These are phyloP conservation scores for Rhamphomyia laevipes DNA, from an alignment of 2,888 invertebrate species.

Conservation along the genomic window DNA sequence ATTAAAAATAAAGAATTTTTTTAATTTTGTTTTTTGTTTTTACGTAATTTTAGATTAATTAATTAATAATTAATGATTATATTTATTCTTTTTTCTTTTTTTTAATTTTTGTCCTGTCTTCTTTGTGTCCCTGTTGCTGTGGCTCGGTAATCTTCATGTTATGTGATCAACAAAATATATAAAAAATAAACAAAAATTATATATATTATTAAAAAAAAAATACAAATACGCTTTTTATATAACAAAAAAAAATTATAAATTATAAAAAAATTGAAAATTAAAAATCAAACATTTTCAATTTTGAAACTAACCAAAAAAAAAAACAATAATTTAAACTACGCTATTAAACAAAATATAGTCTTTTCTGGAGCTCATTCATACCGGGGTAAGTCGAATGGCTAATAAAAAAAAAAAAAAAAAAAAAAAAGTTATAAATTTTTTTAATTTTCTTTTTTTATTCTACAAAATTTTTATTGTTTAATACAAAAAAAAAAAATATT, in stretches of 20 bases:
- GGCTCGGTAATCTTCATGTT: conserved; percentile 37
- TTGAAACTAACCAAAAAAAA: conserved; percentile 11
- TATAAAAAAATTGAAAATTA: conserved; percentile 18
- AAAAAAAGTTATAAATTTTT: conserved; percentile 5
- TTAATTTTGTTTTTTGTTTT: too few relatives aligned
- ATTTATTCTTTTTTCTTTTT: conserved; percentile 23
- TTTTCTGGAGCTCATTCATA: conserved; percentile 98
- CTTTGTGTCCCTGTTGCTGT: conserved; percentile 40
- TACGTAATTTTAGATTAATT: conserved; percentile 5
- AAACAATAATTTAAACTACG: conserved; percentile 13
- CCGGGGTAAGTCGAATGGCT: conserved; percentile 87
- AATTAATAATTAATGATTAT: neutral
- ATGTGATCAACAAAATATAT: conserved; percentile 25
- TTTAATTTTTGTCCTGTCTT: conserved; percentile 38
- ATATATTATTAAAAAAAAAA: conserved; percentile 14
- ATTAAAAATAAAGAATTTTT: too few relatives aligned
- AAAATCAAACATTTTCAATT: neutral
- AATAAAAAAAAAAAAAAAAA: conserved; percentile 18
- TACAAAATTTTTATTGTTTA: conserved; percentile 6
- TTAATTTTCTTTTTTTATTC: conserved; percentile 5
- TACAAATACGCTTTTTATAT: conserved; percentile 15
- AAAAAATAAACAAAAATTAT: conserved; percentile 19
- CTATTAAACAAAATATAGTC: conserved; percentile 51
- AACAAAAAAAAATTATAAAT: conserved; percentile 20
- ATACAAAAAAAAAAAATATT: too few relatives aligned